These are phyloP conservation scores for Lymantria monacha DNA, from an alignment of 2,888 invertebrate genomes.

Conservation along the genomic window DNA sequence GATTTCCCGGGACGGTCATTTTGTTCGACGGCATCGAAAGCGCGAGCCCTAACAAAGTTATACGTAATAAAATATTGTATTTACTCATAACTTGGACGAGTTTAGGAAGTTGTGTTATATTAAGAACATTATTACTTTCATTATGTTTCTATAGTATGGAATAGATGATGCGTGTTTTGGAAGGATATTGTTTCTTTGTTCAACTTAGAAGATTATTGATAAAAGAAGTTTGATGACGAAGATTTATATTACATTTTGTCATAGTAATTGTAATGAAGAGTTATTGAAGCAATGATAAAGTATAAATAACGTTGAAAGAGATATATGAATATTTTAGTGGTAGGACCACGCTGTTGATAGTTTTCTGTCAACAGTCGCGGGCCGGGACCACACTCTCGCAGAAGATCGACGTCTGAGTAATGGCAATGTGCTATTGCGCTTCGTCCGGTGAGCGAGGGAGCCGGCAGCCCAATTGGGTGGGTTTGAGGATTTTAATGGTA, in stretches of 20 bases:
- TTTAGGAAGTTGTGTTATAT: constrained; percentile 5
- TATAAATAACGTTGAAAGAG: too few species aligned
- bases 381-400: too few species aligned
- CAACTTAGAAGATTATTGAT: background rate
- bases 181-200: background rate
- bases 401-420: too few species aligned
- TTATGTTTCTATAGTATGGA: background rate
- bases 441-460: too few species aligned
- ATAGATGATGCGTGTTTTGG: background rate
- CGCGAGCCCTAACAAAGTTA: constrained; percentile 27
- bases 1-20: constrained; percentile 52
- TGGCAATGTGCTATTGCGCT: too few species aligned
- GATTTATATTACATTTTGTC: background rate
- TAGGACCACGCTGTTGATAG: too few species aligned
- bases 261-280: background rate
- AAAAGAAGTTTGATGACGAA: background rate
- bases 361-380: too few species aligned
- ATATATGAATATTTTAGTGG: too few species aligned
- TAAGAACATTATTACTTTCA: constrained; percentile 3
- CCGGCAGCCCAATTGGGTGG: too few species aligned
- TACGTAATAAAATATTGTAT: constrained; percentile 34
- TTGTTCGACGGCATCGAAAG: constrained; percentile 22
- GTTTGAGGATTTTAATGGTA: too few species aligned
- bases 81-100: constrained; percentile 15
- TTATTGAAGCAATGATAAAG: too few species aligned